Percentiles rank a stretch among this genome's conserved stretches.
phyloP scores from a whole-genome alignment of 2,113 vertebrate genomes.

The Lophura nycthemera region DNA sequence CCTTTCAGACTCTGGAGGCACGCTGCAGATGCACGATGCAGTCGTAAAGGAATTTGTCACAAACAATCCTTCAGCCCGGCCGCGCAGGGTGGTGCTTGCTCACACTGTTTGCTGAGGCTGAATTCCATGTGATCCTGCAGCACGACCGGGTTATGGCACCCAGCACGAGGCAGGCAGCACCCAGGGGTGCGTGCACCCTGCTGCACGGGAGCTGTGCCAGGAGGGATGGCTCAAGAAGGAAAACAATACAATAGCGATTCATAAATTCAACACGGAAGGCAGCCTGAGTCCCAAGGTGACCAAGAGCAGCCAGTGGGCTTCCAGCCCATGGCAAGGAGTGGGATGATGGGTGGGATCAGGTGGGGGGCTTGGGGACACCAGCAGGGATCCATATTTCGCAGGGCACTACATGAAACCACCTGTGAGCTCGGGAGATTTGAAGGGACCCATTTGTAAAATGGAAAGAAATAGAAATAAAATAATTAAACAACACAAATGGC shows the following conservation, averaged over 20 bases:
- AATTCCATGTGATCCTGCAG: not conserved
- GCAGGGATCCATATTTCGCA: not conserved
- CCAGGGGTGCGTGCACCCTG: not conserved
- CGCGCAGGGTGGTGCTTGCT: not conserved
- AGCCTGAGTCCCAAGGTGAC: not conserved
- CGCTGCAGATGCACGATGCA: not conserved
- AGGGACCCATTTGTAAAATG: slow-evolving; percentile 1
- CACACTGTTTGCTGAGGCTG: not conserved
- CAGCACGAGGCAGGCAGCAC: not conserved
- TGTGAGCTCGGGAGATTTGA: not conserved
- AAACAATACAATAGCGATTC: not conserved
- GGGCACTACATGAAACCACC: not conserved
- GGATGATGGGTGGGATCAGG: not conserved
- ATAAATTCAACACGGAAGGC: not conserved
- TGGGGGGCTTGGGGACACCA: not conserved
- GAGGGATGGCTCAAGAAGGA: not conserved
- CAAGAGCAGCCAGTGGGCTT: not conserved
- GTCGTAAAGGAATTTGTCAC: not conserved
- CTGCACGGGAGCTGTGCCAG: not conserved
- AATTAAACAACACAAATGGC: slow-evolving; percentile 45
- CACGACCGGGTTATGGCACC: not conserved
- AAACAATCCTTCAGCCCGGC: not conserved
- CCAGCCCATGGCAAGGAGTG: not conserved
- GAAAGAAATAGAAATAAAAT: slow-evolving; percentile 46
- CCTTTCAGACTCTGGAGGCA: not conserved